Evolutionary conservation across 2,888 invertebrate genomes (phyloP).

Genomic region (Nineta flava): DNA sequence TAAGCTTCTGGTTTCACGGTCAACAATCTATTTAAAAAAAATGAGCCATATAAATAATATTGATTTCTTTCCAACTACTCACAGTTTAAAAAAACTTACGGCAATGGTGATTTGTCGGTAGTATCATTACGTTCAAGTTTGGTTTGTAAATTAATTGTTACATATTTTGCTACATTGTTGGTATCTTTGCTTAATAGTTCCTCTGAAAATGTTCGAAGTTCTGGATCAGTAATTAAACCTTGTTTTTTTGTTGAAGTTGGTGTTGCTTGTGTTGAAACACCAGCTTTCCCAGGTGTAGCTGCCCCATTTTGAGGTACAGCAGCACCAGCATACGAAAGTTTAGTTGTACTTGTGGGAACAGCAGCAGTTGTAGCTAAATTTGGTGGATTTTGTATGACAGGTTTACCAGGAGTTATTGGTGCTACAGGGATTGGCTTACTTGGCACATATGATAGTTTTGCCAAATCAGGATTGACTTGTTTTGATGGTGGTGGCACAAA

Average conservation of each 20-base stretch:
- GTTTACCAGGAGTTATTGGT: background rate
- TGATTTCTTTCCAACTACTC: too few relatives aligned
- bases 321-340: slow-evolving; percentile 12
- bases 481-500: background rate
- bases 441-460: background rate
- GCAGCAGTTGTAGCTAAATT: background rate
- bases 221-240: slow-evolving; percentile 39
- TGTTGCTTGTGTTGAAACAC: background rate
- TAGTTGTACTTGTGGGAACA: background rate
- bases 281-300: slow-evolving; percentile 6
- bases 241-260: slow-evolving; percentile 6
- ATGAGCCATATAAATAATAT: slow-evolving; percentile 13
- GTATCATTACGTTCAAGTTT: slow-evolving; percentile 35
- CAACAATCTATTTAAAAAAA: slow-evolving; percentile 40
- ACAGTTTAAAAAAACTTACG: slow-evolving; percentile 41
- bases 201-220: slow-evolving; percentile 54
- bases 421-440: background rate
- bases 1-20: slow-evolving; percentile 43
- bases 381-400: background rate
- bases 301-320: slow-evolving; percentile 12
- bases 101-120: slow-evolving; percentile 59
- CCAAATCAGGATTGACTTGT: background rate
- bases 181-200: slow-evolving; percentile 51
- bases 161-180: slow-evolving; percentile 53
- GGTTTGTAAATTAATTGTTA: slow-evolving; percentile 59